Conservation (phyloP, 2,797 vertebrate genomes). For the Pipistrellus nathusii region DNA sequence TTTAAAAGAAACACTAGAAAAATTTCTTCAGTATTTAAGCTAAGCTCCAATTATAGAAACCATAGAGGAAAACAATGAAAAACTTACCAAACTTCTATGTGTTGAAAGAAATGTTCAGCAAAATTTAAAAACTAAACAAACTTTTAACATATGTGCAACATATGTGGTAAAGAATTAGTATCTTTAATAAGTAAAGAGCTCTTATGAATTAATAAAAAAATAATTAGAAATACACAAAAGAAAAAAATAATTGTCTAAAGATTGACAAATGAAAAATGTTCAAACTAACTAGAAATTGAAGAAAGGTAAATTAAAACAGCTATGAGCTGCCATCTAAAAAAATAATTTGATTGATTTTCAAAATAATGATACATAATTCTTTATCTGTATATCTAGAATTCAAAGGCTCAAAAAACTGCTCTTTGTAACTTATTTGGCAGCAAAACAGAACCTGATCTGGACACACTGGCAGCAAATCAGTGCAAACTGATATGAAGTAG, state of each 20-base stretch:
- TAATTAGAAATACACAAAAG: not conserved
- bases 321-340: not conserved
- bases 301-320: not conserved
- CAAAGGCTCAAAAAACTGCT: not conserved
- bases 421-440: not conserved
- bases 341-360: not conserved
- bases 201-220: constrained; percentile 1
- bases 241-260: not conserved
- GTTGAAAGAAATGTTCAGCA: not conserved
- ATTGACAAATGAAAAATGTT: constrained; percentile 7
- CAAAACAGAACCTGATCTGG: not conserved
- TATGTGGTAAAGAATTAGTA: not conserved
- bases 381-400: not conserved
- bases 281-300: not conserved
- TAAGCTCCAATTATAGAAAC: not conserved
- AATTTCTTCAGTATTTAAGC: constrained; percentile 5
- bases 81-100: not conserved
- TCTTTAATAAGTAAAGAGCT: not conserved
- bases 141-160: not conserved
- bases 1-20: not conserved
- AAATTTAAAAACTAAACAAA: constrained; percentile 19
- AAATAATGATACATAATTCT: not conserved
- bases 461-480: not conserved
- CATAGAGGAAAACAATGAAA: not conserved
- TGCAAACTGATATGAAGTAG: not conserved